Base-by-base conservation (phyloP, 2,797 vertebrate genomes). In the Melanotaenia trifasciata region DNA sequence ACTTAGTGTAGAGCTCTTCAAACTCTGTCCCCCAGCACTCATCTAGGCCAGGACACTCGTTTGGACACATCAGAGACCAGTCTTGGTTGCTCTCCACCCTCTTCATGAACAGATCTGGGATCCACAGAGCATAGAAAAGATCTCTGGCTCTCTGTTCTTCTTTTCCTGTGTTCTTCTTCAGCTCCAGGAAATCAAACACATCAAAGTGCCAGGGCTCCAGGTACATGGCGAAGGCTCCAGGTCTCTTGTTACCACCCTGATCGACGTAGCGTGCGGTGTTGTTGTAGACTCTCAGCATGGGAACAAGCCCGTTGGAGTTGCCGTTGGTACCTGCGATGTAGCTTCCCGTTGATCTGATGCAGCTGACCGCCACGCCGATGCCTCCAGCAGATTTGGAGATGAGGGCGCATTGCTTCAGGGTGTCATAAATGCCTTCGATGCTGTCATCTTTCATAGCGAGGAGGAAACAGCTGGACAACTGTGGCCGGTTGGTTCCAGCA, bases 281-380 rank as follows among this genome's bases (percentile, higher is more conserved):
- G 89, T 99, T 99, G 93, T 99, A 99, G 2, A 99, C 98, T 26
- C 98, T 94, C 74, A 99, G 93, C 98, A 99, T 99, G 0, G 98
- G 98, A 3, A 99, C 97, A 0, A 99, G 92, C 14, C 98, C 98
- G 0, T 99, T 99, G 59, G 98, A 99, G 79, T 97, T 98, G 1
- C 98, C 98, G 0, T 99, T 99, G 4, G 98, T 99, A 90, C 98
- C 98, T 0, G 98, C 98, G 0, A 99, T 99, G 84, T 99, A 99
- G 92, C 98, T 99, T 50, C 98, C 98, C 0, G 97, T 99, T 58
- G 97, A 95, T 32, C 98, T 90, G 89, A 99, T 99, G 85, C 97
- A 98, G 94, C 98, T 98, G 22, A 99, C 96, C 0, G 98, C 96
- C 0, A 99, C 95, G 0, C 98, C 98, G 0, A 99, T 99, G 10